These are phyloP conservation scores for Pyralis farinalis DNA, from an alignment of 2,888 invertebrate genomes.

Conservation along the genomic window DNA sequence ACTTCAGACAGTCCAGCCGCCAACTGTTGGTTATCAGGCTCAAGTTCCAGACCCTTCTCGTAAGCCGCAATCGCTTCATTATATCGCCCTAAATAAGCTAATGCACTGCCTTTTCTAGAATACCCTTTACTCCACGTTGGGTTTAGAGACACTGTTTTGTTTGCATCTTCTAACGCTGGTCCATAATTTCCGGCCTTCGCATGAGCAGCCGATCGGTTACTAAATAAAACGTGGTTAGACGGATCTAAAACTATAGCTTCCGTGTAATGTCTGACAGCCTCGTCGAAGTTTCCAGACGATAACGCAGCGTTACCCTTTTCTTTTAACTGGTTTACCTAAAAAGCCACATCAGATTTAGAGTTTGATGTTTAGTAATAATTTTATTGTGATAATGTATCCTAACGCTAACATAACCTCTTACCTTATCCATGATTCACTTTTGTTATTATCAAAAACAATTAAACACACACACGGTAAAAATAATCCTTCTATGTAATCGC, in stretches of 20 bases:
- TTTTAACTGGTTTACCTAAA: slow-evolving; percentile 90
- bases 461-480: neutral
- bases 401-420: slow-evolving; percentile 65
- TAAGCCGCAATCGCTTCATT: slow-evolving; percentile 90
- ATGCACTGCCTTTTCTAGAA: slow-evolving; percentile 93
- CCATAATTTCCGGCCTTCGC: slow-evolving; percentile 89
- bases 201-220: slow-evolving; percentile 95
- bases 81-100: slow-evolving; percentile 86
- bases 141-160: slow-evolving; percentile 89
- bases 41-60: slow-evolving; percentile 84
- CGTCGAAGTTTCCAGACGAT: slow-evolving; percentile 87
- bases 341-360: slow-evolving; percentile 24
- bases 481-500: too few species aligned
- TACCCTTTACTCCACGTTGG: slow-evolving; percentile 94
- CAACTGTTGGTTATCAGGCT: slow-evolving; percentile 87
- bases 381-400: slow-evolving; percentile 19
- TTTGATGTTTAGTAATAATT: slow-evolving; percentile 25
- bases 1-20: slow-evolving; percentile 85
- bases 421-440: slow-evolving; percentile 63
- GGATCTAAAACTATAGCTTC: slow-evolving; percentile 90
- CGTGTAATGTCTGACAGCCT: slow-evolving; percentile 90
- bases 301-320: slow-evolving; percentile 93
- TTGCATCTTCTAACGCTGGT: slow-evolving; percentile 91
- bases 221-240: slow-evolving; percentile 93
- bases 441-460: slow-evolving; percentile 3